These are phyloP conservation scores for Drosophila tripunctata DNA, from an alignment of 2,888 invertebrate genomes.

Conservation along the genomic window DNA sequence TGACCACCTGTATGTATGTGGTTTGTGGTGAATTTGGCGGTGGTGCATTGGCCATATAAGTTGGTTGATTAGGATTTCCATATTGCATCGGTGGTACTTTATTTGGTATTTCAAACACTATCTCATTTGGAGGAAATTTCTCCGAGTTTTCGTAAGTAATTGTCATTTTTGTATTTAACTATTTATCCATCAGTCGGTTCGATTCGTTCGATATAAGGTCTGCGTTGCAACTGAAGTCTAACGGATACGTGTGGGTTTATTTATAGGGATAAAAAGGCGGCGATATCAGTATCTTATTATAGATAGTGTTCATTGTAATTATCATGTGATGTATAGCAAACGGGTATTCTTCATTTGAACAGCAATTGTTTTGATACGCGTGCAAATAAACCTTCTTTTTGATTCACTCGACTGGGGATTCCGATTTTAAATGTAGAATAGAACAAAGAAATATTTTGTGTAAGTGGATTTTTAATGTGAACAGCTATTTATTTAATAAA, in stretches of 20 bases:
- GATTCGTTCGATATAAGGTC: slow-evolving; percentile 26
- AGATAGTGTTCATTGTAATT: slow-evolving; percentile 48
- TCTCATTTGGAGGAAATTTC: background rate
- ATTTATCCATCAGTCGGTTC: background rate
- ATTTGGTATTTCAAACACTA: background rate
- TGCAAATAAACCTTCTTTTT: background rate
- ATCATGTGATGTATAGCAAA: slow-evolving; percentile 8
- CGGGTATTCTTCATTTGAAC: slow-evolving; percentile 9
- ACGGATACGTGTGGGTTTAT: background rate
- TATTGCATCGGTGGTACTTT: background rate
- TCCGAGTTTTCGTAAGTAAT: slow-evolving; percentile 18
- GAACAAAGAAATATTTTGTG: background rate
- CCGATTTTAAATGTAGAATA: background rate
- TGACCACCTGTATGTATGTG: slow-evolving; percentile 29
- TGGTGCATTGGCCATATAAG: slow-evolving; percentile 15
- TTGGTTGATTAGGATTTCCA: background rate
- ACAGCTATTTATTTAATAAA: too few relatives aligned
- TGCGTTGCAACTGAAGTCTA: slow-evolving; percentile 27
- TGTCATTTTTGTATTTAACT: slow-evolving; percentile 17
- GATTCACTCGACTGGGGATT: slow-evolving; percentile 3
- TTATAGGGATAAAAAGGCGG: slow-evolving; percentile 23
- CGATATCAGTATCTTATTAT: slow-evolving; percentile 38
- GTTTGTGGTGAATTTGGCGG: slow-evolving; percentile 28
- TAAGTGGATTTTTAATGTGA: background rate
- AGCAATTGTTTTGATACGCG: background rate